Conservation (phyloP, 2,113 vertebrate genomes). For the Halichoerus grypus region DNA sequence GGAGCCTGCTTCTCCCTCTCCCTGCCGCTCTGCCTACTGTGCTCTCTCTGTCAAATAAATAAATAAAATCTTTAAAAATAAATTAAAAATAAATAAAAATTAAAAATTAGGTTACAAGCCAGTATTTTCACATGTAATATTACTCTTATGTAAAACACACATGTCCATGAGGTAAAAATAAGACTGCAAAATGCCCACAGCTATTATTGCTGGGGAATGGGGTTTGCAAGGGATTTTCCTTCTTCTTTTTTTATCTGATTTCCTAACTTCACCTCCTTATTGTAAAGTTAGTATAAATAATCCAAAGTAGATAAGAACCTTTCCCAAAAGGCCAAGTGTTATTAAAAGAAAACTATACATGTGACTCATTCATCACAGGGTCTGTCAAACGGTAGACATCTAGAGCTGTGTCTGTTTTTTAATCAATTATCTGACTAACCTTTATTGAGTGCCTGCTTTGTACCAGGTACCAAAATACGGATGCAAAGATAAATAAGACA, state of each 20-base stretch:
- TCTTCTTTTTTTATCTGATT: not conserved
- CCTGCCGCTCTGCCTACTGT: too few species aligned
- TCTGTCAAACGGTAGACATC: not conserved
- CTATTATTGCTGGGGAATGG: not conserved
- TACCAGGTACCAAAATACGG: not conserved
- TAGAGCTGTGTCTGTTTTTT: not conserved
- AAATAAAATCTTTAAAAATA: not conserved
- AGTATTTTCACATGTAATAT: not conserved
- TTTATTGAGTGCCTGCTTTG: conserved; percentile 2
- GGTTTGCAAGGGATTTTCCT: not conserved
- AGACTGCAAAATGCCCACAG: not conserved
- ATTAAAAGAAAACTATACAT: not conserved
- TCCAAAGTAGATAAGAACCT: not conserved
- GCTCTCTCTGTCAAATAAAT: too few species aligned
- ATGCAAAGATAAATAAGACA: not conserved
- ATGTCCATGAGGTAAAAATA: not conserved
- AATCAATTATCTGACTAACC: not conserved
- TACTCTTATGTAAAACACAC: not conserved
- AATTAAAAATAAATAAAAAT: not conserved
- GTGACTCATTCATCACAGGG: not conserved
- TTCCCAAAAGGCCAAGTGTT: not conserved
- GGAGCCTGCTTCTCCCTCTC: too few species aligned
- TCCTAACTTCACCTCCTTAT: not conserved
- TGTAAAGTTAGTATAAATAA: conserved; percentile 27
- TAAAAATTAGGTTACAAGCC: not conserved